phyloP scores from a whole-genome alignment of 2,113 vertebrate species.

The Cyprinodon tularosa region DNA sequence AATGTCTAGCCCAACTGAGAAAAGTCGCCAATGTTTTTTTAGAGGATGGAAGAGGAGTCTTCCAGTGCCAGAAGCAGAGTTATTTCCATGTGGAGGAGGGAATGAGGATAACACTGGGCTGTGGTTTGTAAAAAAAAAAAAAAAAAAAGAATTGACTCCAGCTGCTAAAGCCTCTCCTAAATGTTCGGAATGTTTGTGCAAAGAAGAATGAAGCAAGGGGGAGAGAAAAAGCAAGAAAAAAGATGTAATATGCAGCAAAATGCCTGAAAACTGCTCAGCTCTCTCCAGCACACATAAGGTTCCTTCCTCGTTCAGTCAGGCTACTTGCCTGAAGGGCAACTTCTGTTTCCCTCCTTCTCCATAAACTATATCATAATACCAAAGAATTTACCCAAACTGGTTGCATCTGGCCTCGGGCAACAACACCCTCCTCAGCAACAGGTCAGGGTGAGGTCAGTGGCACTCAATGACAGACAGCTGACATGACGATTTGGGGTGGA shows the following conservation, averaged over 20 bases:
- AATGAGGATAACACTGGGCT: constrained; percentile 25
- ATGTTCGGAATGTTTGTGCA: constrained; percentile 24
- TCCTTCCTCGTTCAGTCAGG: constrained; percentile 17
- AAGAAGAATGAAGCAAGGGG: constrained; percentile 15
- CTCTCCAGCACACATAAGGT: neutral
- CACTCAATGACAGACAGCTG: constrained; percentile 51
- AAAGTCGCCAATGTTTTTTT: constrained; percentile 74
- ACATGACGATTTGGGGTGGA: constrained; percentile 20
- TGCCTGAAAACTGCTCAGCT: constrained; percentile 8
- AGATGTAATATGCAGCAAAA: constrained; percentile 4
- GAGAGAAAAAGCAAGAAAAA: constrained; percentile 17
- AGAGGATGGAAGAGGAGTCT: constrained; percentile 50
- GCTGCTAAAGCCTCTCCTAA: constrained; percentile 49
- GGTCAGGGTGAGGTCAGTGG: constrained; percentile 53
- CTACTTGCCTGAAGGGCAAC: constrained; percentile 46
- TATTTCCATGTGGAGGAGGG: constrained; percentile 44
- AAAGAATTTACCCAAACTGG: constrained; percentile 52
- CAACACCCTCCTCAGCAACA: constrained; percentile 46
- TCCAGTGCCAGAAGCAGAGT: constrained; percentile 43
- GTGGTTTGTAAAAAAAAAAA: neutral
- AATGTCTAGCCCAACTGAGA: constrained; percentile 60
- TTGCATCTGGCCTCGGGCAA: constrained; percentile 36
- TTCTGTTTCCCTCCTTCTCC: constrained; percentile 36
- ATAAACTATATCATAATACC: constrained; percentile 55
- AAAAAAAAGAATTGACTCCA: constrained; percentile 53